Percentiles rank a stretch among this genome's conserved stretches.
These are phyloP conservation scores for Apodemia hepburni DNA, from an alignment of 2,888 invertebrate species.

Conservation along the genomic window DNA sequence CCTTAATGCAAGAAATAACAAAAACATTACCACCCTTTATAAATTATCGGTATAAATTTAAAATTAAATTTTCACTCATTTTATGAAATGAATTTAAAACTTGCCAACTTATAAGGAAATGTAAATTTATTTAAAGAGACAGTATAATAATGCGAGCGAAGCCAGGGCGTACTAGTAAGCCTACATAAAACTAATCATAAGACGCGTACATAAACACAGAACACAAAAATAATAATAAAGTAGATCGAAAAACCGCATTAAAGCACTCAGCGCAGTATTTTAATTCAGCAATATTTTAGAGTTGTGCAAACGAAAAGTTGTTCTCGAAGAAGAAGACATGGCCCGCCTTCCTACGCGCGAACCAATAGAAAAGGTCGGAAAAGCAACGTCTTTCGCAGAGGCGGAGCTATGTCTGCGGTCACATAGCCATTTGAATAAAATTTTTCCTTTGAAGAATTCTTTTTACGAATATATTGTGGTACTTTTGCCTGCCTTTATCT, in stretches of 20 bases:
- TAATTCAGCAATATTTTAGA: constrained; percentile 76
- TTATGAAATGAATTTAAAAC: no score
- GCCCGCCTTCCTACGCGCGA: constrained; percentile 59
- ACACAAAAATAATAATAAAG: constrained; percentile 34
- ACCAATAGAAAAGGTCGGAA: constrained; percentile 76
- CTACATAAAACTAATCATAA: background rate
- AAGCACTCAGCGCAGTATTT: constrained; percentile 64
- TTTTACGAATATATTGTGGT: constrained; percentile 69
- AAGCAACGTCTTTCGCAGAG: constrained; percentile 73
- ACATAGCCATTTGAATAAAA: constrained; percentile 71
- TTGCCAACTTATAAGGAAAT: no score
- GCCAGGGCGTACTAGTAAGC: background rate
- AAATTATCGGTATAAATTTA: no score
- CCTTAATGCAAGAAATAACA: no score
- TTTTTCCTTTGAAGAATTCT: constrained; percentile 71
- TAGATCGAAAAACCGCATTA: constrained; percentile 64
- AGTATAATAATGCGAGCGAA: background rate
- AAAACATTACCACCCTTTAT: no score
- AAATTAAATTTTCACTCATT: no score
- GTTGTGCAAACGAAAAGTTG: constrained; percentile 78
- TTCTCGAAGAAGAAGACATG: constrained; percentile 68
- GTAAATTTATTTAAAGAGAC: no score
- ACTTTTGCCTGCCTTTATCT: constrained; percentile 14
- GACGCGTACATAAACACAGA: background rate
- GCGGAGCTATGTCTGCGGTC: constrained; percentile 69